Conservation (phyloP, 1,140 invertebrate genomes). For the Rhysida immarginata region DNA sequence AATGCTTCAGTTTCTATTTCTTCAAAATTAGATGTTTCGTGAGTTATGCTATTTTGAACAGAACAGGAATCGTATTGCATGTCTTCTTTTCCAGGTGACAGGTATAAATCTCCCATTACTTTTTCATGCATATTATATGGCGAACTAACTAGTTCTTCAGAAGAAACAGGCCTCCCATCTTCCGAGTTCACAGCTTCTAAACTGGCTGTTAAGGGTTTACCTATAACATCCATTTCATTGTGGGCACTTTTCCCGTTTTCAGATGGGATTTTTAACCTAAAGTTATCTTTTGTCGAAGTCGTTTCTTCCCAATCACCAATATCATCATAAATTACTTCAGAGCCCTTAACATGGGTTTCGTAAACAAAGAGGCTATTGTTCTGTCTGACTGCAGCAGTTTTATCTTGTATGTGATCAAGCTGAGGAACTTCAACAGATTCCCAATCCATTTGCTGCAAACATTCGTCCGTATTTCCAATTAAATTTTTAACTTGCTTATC, state of each 20-base stretch:
- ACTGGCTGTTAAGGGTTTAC: background rate
- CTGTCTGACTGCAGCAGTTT: too few relatives aligned
- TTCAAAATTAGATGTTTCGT: background rate
- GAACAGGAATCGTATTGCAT: background rate
- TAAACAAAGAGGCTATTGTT: slow-evolving; percentile 18
- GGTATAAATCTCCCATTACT: background rate
- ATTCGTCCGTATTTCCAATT: too few relatives aligned
- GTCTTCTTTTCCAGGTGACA: background rate
- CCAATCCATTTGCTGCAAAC: too few relatives aligned
- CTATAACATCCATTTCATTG: background rate
- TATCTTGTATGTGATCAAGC: too few relatives aligned
- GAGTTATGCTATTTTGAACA: too few relatives aligned
- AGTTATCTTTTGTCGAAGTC: background rate
- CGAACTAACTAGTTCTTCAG: background rate
- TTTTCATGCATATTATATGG: background rate
- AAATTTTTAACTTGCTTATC: too few relatives aligned
- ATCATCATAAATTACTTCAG: slow-evolving; percentile 61
- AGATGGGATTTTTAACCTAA: background rate
- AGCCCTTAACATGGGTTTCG: slow-evolving; percentile 39
- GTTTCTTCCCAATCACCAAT: slow-evolving; percentile 42
- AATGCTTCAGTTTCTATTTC: background rate
- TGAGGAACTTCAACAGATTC: too few relatives aligned
- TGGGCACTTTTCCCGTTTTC: background rate
- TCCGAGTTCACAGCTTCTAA: slow-evolving; percentile 8
- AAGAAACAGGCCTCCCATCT: background rate